Base-by-base conservation (phyloP, 1,140 invertebrate species). In the Trichonephila clavata region DNA sequence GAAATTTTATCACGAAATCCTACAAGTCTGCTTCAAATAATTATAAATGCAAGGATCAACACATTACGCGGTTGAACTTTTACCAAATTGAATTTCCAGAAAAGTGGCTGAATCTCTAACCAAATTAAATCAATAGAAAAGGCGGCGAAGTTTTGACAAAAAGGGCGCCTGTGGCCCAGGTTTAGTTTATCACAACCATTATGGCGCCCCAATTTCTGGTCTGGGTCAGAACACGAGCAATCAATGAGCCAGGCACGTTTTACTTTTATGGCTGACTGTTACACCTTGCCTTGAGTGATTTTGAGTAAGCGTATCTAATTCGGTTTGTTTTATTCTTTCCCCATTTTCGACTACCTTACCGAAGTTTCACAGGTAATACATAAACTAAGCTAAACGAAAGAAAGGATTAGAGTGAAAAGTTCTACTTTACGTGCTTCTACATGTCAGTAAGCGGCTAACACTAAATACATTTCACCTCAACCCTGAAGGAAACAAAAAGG, bases 251-350 rank as follows among this genome's bases (percentile, higher is more conserved):
- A 88, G 71, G 92, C 92, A 93, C 92, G 92, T 93, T 93, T 93
- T 93, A 61, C 92, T 93, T 93, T 93, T 93, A 93, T 93, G 92
- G 92, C 68, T 87, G 57, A 87, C 84, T 93, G 50, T 93, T 93
- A 93, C 92, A 93, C 83, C 86, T 81, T 88, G 83, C 92, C 86
- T 88, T 93, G 92, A 93, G 92, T 93, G 92, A 93, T 93, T 93
- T 93, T 93, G 92, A 93, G 92, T 93, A 93, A 93, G 92, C 65
- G 92, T 39, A 93, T 93, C 92, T 93, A 87, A 93, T 93, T 93
- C 92, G 18, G 84, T 61, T 60, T 21, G 50, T 18, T 63, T 88
- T 93, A 68, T 93, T 60, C 43, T 80, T n/a, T 16, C 50, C 57
- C 27, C 24, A 61, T 88, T 93, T 81, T 80, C 92, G 92, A 93